These are phyloP conservation scores for Rhineura floridana DNA, from an alignment of 2,113 vertebrate species.

Conservation along the genomic window DNA sequence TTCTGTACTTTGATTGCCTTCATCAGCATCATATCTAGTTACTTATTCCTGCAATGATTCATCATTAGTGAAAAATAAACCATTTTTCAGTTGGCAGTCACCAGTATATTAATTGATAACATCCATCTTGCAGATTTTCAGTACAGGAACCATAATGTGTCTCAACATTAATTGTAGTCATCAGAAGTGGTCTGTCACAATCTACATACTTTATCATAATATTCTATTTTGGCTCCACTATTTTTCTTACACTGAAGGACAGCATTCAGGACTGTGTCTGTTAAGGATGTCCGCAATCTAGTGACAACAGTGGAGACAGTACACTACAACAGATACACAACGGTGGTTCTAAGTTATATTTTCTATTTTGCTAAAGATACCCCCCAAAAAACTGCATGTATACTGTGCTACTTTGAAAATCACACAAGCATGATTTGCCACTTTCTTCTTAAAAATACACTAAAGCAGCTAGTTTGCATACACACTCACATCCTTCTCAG, in stretches of 20 bases:
- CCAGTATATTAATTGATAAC: conserved; percentile 56
- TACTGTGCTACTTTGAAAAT: neutral
- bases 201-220: conserved; percentile 10
- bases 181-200: conserved; percentile 14
- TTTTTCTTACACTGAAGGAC: neutral
- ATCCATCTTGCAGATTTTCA: conserved; percentile 49
- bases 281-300: neutral
- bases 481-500: neutral
- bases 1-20: conserved; percentile 47
- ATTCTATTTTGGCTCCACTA: conserved; percentile 45
- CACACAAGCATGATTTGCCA: neutral
- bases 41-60: conserved; percentile 43
- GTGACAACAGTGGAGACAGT: neutral
- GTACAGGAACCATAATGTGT: conserved; percentile 40
- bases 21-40: conserved; percentile 50
- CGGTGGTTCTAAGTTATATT: neutral
- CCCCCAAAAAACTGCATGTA: neutral
- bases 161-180: conserved; percentile 35
- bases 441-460: neutral
- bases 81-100: conserved; percentile 53
- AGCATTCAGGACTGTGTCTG: neutral
- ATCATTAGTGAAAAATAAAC: conserved; percentile 56
- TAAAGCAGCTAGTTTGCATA: neutral
- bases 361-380: neutral
- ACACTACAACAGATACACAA: neutral